Evolutionary conservation across 2,797 vertebrate species (phyloP).

Genomic region (Halcyon chelicuti): DNA sequence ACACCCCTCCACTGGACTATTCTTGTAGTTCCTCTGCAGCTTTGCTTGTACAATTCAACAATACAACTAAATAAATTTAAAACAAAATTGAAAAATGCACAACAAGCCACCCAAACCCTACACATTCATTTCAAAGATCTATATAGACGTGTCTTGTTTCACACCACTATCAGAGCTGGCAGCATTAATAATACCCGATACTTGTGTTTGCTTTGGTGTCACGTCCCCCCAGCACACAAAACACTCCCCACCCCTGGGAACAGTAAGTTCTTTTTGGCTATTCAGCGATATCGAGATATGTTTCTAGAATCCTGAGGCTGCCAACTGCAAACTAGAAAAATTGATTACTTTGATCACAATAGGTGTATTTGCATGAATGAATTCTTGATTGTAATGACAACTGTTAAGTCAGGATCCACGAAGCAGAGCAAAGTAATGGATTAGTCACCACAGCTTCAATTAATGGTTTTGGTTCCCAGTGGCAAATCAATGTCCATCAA

Average conservation of each 20-base stretch:
- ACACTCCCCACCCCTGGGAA: background rate
- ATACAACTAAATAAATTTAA: background rate
- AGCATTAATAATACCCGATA: background rate
- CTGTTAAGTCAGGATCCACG: constrained; percentile 5
- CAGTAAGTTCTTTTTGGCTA: background rate
- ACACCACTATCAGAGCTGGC: background rate
- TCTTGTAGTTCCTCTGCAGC: background rate
- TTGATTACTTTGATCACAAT: constrained; percentile 53
- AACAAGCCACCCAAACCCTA: background rate
- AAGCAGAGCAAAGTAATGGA: constrained; percentile 45
- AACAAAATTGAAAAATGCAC: background rate
- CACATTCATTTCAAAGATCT: background rate
- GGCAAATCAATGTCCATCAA: constrained; percentile 70
- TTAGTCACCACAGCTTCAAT: constrained; percentile 58
- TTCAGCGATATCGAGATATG: rapidly evolving
- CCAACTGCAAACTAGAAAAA: background rate
- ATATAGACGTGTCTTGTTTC: background rate
- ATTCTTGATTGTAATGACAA: constrained; percentile 23
- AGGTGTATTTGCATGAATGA: constrained; percentile 56
- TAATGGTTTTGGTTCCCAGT: constrained; percentile 67
- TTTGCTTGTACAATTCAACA: background rate
- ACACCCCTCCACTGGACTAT: too few species aligned
- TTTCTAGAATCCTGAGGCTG: background rate
- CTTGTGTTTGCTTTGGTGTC: background rate
- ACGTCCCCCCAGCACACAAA: background rate